These are phyloP conservation scores for Antitype chi DNA, from an alignment of 2,888 invertebrate species.

Conservation along the genomic window DNA sequence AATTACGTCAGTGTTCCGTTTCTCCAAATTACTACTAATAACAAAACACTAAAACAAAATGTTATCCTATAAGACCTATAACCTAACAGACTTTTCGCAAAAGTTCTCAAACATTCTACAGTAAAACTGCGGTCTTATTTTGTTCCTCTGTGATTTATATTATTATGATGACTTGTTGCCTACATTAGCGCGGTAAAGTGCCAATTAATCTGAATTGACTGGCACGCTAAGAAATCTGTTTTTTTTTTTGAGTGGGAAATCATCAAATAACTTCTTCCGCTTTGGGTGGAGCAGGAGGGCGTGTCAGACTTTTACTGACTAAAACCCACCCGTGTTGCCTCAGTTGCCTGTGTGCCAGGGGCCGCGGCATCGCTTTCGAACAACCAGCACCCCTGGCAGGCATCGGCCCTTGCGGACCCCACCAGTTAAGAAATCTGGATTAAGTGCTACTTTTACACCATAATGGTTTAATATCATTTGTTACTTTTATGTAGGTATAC, in stretches of 20 bases:
- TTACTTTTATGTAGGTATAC: slow-evolving; percentile 1
- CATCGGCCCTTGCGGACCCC: too few species aligned
- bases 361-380: too few species aligned
- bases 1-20: slow-evolving; percentile 36
- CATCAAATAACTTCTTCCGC: too few species aligned
- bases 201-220: slow-evolving; percentile 56
- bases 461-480: slow-evolving; percentile 24
- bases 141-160: slow-evolving; percentile 33
- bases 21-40: slow-evolving; percentile 23
- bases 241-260: too few species aligned
- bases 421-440: slow-evolving; percentile 35
- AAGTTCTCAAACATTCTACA: slow-evolving; percentile 31
- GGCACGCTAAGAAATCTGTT: too few species aligned
- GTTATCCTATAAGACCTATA: slow-evolving; percentile 62
- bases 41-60: slow-evolving; percentile 40
- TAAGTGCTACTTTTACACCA: slow-evolving; percentile 7
- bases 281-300: too few species aligned
- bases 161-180: slow-evolving; percentile 32
- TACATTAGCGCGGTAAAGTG: slow-evolving; percentile 45
- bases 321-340: too few species aligned
- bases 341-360: too few species aligned
- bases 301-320: too few species aligned
- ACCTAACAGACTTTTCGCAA: slow-evolving; percentile 33
- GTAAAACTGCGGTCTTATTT: slow-evolving; percentile 45
- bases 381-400: too few species aligned